These are phyloP conservation scores for Boloria selene DNA, from an alignment of 2,888 invertebrate species.

Conservation along the genomic window DNA sequence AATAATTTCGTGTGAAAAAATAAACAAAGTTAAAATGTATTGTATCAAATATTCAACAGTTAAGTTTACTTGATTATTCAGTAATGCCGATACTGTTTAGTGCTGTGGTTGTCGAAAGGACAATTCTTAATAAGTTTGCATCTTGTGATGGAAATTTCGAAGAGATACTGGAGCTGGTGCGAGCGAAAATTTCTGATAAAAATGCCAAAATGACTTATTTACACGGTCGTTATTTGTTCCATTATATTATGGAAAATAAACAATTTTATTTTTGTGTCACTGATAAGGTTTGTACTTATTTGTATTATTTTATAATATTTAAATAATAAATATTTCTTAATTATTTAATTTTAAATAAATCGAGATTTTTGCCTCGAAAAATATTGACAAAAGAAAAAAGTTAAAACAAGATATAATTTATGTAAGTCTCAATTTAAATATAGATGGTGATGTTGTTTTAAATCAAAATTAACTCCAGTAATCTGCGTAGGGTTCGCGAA, in stretches of 20 bases:
- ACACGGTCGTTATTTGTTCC: constrained; percentile 85
- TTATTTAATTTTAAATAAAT: neutral
- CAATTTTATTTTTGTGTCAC: constrained; percentile 96
- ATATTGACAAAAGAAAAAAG: neutral
- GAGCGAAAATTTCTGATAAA: constrained; percentile 88
- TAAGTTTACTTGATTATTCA: constrained; percentile 5
- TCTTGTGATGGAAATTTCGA: constrained; percentile 96
- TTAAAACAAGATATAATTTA: constrained; percentile 6
- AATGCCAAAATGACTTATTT: constrained; percentile 95
- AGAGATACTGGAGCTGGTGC: constrained; percentile 93
- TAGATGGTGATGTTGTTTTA: constrained; percentile 15
- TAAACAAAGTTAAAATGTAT: neutral
- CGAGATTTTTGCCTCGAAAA: neutral
- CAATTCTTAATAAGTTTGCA: constrained; percentile 91
- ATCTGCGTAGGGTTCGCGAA: constrained; percentile 26
- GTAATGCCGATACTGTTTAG: constrained; percentile 95
- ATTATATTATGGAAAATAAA: constrained; percentile 91
- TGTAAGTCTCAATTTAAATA: constrained; percentile 6
- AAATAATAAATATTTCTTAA: neutral
- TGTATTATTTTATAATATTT: constrained; percentile 22
- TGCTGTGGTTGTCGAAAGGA: constrained; percentile 90
- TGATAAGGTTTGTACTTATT: constrained; percentile 88
- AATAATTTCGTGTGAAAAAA: neutral
- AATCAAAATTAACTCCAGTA: constrained; percentile 29
- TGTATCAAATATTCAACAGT: neutral